These are phyloP conservation scores for Magallana gigas DNA, from an alignment of 1,140 invertebrate genomes.

Conservation along the genomic window DNA sequence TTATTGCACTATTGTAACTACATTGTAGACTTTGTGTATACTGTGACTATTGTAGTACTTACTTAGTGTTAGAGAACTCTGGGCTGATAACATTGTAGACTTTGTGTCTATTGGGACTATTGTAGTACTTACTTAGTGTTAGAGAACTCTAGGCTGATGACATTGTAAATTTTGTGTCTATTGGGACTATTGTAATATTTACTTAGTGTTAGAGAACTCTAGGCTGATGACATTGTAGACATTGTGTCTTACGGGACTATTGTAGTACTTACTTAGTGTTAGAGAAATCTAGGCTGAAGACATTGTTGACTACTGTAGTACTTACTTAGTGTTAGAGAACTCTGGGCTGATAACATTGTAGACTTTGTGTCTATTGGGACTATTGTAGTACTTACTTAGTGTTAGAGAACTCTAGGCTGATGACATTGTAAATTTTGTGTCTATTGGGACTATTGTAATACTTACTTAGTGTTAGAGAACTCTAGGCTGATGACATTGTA, in stretches of 20 bases:
- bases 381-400: neutral
- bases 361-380: neutral
- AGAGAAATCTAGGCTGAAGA: too few species aligned
- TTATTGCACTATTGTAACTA: neutral
- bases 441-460: neutral
- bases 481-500: too few species aligned
- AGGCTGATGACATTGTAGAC: conserved; percentile 93
- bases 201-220: conserved; percentile 92
- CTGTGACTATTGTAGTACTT: neutral
- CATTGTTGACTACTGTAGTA: too few species aligned
- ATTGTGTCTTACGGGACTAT: conserved; percentile 85
- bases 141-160: too few species aligned
- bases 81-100: too few species aligned
- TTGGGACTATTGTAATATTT: conserved; percentile 67
- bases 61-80: neutral
- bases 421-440: neutral
- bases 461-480: neutral
- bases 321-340: too few species aligned
- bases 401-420: neutral
- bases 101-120: neutral
- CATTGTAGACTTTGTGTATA: neutral
- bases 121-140: neutral
- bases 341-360: too few species aligned
- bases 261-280: conserved; percentile 84
- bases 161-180: too few species aligned